phyloP scores from a whole-genome alignment of 2,113 vertebrate species.

The Cynoglossus semilaevis region DNA sequence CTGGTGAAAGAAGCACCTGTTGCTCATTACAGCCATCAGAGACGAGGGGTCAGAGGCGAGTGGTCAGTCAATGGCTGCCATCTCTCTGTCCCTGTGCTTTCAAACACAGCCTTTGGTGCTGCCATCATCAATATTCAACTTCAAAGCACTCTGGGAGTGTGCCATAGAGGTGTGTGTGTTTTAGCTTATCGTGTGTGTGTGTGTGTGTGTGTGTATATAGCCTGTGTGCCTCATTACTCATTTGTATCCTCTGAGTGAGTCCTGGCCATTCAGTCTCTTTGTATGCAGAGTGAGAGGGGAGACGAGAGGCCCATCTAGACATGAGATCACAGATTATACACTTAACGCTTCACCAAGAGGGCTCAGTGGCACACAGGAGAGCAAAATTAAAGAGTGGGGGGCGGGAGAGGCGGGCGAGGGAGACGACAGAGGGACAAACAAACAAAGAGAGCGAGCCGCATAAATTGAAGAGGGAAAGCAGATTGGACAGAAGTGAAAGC shows the following conservation, averaged over 20 bases:
- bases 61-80: slow-evolving; percentile 56
- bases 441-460: slow-evolving; percentile 37
- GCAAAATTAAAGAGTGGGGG: slow-evolving; percentile 23
- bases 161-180: slow-evolving; percentile 36
- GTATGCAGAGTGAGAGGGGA: slow-evolving; percentile 58
- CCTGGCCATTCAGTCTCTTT: slow-evolving; percentile 72
- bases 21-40: slow-evolving; percentile 59
- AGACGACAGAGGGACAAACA: slow-evolving; percentile 44
- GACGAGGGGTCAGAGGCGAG: slow-evolving; percentile 58
- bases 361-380: slow-evolving; percentile 54
- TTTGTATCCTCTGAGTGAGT: slow-evolving; percentile 66
- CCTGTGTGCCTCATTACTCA: slow-evolving; percentile 64
- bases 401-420: not conserved
- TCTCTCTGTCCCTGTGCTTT: slow-evolving; percentile 41
- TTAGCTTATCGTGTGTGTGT: slow-evolving; percentile 19
- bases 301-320: slow-evolving; percentile 73
- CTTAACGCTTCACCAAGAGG: slow-evolving; percentile 69
- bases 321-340: slow-evolving; percentile 79
- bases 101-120: slow-evolving; percentile 51
- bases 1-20: slow-evolving; percentile 63
- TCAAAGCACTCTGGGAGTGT: slow-evolving; percentile 63
- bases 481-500: slow-evolving; percentile 18
- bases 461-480: slow-evolving; percentile 20
- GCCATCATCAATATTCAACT: slow-evolving; percentile 67
- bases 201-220: slow-evolving; percentile 9